Conservation (phyloP, 2,888 invertebrate genomes). For the Ernsta delagoae region DNA sequence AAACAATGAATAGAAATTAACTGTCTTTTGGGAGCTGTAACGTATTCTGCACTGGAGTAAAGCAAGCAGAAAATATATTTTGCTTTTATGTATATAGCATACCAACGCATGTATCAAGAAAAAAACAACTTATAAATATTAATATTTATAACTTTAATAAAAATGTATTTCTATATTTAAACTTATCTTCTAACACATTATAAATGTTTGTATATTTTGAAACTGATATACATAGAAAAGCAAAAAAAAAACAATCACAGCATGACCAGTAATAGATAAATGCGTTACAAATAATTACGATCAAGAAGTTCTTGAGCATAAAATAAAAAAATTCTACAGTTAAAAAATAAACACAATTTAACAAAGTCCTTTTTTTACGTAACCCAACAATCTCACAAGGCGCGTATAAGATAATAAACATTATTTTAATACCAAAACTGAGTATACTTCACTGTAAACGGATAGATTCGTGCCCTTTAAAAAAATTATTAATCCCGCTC, state of each 20-base stretch:
- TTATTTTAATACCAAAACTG: too few species aligned
- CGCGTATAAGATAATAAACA: too few species aligned
- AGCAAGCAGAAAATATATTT: too few species aligned
- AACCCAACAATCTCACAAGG: too few species aligned
- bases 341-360: background rate
- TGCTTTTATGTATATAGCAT: too few species aligned
- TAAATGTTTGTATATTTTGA: background rate
- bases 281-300: background rate
- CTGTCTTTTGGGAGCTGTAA: too few species aligned
- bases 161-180: background rate
- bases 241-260: conserved; percentile 26
- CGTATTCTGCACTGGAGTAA: too few species aligned
- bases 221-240: background rate
- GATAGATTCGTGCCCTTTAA: background rate
- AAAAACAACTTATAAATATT: too few species aligned
- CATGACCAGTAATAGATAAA: conserved; percentile 7
- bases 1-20: too few species aligned
- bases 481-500: too few species aligned
- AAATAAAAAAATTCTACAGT: background rate
- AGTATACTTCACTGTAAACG: too few species aligned
- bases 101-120: too few species aligned
- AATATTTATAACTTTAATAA: conserved; percentile 1
- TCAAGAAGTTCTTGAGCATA: background rate
- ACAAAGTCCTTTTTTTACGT: background rate
- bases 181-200: conserved; percentile 2